A percentile compares a stretch with the other conserved stretches of the same genome.
Evolutionary conservation across 2,888 invertebrate species (phyloP).

Genomic region (Himalopsyche anomala): DNA sequence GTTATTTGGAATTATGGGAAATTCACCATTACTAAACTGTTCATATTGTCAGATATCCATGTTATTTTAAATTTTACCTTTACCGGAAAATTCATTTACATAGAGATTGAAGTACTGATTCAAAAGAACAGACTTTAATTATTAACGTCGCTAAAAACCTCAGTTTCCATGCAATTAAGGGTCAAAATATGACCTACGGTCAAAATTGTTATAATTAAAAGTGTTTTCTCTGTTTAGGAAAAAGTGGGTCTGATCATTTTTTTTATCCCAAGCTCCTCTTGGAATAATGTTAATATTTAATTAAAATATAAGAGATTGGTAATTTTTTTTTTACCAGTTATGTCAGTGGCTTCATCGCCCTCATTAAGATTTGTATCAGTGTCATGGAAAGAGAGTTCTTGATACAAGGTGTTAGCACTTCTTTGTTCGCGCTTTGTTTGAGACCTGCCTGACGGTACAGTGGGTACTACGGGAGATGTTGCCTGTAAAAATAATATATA

Average conservation of each 20-base stretch:
- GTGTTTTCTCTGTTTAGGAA: too few relatives aligned
- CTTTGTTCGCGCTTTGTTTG: constrained; percentile 91
- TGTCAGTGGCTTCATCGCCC: constrained; percentile 85
- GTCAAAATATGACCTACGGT: too few relatives aligned
- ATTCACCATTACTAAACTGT: too few relatives aligned
- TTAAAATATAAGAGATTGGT: neutral
- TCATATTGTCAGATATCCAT: too few relatives aligned
- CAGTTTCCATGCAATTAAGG: too few relatives aligned
- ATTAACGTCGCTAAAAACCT: too few relatives aligned
- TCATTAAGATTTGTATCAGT: constrained; percentile 91
- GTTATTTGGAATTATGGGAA: too few relatives aligned
- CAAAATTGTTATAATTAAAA: too few relatives aligned
- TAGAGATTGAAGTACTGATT: too few relatives aligned
- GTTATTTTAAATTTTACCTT: too few relatives aligned
- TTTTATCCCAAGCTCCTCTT: neutral
- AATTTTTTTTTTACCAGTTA: constrained; percentile 85
- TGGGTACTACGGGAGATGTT: constrained; percentile 66
- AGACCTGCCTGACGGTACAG: constrained; percentile 76
- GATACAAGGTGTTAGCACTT: constrained; percentile 93
- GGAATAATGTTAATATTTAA: too few relatives aligned
- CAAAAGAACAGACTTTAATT: neutral
- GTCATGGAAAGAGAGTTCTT: constrained; percentile 95
- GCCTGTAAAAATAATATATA: constrained; percentile 54
- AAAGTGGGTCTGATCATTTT: neutral
- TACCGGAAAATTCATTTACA: too few relatives aligned